Evolutionary conservation across 1,140 invertebrate species (phyloP), one percentile per base, ranked within the genome.

Genomic region (Neoseiulus cucumeris): DNA sequence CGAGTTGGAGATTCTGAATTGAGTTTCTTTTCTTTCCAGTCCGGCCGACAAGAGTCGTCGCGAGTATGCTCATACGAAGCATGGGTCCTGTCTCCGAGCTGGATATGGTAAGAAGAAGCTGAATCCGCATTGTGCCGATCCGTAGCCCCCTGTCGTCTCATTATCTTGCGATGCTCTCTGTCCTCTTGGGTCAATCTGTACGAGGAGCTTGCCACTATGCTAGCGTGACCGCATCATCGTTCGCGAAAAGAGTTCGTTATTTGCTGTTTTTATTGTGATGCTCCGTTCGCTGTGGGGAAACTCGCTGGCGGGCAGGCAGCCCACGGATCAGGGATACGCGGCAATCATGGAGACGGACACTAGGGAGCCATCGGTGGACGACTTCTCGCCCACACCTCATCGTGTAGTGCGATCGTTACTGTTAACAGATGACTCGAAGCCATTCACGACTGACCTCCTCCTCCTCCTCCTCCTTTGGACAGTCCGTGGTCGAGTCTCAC

Each of bases 61-160:
- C 89, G 1, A 91, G 93, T 75, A 91, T 95, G 69, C 76, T 90
- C 39, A 91, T 95, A 66, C 80, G 90, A 70, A 92, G 89, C 71
- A 94, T 95, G 89, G 90, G 91, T 2, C 91, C 91, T 0, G 85
- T 95, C 25, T 93, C 89, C 0, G 91, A 95, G 75, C 78, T 91
- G n/a, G 88, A 92, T 71, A 94, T 94, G 91, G 87, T 87, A 78
- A 80, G 75, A 39, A 39, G 33, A 39, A 39, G n/a, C n/a, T n/a
- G 71, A 66, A 30, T 0, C 0, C 14, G n/a, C 18, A 14, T 6
- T 22, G 7, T 14, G 44, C 39, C 5, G 17, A n/a, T 68, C 33
- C 28, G 20, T 67, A 17, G 22, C 22, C 28, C 33, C 17, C 64
- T 41, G 44, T n/a, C 14, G 14, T 28, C 41, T 18, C 30, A 64